Evolutionary conservation across 2,113 vertebrate genomes (phyloP), one percentile per base, ranked within the genome.

Genomic region (Baryphthengus martii): DNA sequence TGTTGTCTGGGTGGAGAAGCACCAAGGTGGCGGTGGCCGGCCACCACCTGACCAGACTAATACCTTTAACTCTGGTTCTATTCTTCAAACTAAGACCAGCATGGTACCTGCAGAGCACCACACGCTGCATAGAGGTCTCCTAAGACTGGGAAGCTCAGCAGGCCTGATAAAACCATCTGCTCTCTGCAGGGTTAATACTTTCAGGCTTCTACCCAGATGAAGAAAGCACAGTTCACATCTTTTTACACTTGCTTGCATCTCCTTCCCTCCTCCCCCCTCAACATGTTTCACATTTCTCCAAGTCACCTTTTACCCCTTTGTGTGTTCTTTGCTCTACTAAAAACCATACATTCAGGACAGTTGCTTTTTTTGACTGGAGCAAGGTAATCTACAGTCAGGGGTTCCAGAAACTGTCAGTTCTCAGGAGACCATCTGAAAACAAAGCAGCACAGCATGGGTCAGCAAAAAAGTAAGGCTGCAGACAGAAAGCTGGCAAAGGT

Each of bases 401-500:
- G 59, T 96, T 96, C 91, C 93, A 95, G 93, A 82, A 94, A 81
- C 40, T 61, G 50, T 17, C 65, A 71, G 73, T 39, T 93, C 93
- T 90, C 95, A 47, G 70, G 73, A 93, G 94, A 92, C 66, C 90
- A 81, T 61, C 87, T 88, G 92, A 93, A 94, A 94, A 92, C 0
- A 4, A 4, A 90, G 72, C 68, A 85, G 89, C 75, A 72, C 94
- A 95, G 93, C 85, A 45, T 35, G 72, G 85, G 81, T 91, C 88
- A 95, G 83, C 80, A 90, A 63, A 96, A 91, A 73, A 88, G 73
- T 66, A 67, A 62, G 26, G 68, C 68, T 84, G 79, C 62, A 85
- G 86, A 85, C 90, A 92, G 90, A 96, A 96, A 96, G 53, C 77
- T 96, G 93, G 92, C 93, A 94, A 56, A 89, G 84, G 66, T 42